Evolutionary conservation across 2,113 vertebrate genomes (phyloP).

Genomic region (Petrocephalus zakoni): DNA sequence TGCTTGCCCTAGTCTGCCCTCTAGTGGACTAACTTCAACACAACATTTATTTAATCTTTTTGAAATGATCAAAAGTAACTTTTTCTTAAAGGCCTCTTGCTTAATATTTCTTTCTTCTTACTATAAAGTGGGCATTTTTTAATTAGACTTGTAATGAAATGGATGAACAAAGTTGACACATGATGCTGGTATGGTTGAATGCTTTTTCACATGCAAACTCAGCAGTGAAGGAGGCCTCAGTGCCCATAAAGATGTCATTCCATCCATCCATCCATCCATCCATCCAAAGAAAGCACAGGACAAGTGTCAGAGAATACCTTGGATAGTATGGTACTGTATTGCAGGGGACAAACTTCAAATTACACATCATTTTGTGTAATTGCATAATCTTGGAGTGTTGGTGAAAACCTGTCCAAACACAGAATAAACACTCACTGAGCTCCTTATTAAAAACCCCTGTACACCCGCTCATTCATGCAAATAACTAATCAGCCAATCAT

Average conservation of each 20-base stretch:
- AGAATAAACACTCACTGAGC: neutral
- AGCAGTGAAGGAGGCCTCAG: neutral
- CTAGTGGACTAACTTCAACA: neutral
- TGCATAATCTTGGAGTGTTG: neutral
- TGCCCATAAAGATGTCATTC: neutral
- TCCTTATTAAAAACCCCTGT: neutral
- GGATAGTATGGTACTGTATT: neutral
- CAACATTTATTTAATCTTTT: neutral
- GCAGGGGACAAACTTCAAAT: neutral
- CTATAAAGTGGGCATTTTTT: neutral
- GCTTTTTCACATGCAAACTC: neutral
- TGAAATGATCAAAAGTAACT: neutral
- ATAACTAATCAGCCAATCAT: neutral
- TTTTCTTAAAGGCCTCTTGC: neutral
- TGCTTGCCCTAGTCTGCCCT: neutral
- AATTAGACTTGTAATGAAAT: neutral
- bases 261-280: neutral
- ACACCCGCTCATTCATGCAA: neutral
- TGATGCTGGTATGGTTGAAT: neutral
- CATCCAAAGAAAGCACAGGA: neutral
- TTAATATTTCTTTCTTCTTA: neutral
- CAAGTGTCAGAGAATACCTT: neutral
- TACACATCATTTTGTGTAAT: neutral
- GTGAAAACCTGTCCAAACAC: neutral
- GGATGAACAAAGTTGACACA: neutral